A percentile compares a stretch with the other conserved stretches of the same genome.
Evolutionary conservation across 2,888 invertebrate species (phyloP).

Genomic region (Napeogenes sylphis): DNA sequence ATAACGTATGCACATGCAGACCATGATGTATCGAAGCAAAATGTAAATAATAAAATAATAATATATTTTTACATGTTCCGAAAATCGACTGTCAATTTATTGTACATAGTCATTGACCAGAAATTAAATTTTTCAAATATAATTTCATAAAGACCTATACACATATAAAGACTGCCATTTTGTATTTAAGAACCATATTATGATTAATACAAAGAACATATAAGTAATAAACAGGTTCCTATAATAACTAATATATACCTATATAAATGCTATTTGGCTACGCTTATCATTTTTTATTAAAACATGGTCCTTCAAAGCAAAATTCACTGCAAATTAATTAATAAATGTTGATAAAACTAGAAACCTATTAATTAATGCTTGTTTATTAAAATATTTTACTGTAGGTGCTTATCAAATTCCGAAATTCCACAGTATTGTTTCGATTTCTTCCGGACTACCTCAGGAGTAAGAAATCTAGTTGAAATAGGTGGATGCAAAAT

Average conservation of each 20-base stretch:
- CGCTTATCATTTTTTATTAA: too few relatives aligned
- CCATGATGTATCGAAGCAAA: slow-evolving; percentile 20
- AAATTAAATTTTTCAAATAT: slow-evolving; percentile 26
- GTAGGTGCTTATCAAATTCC: too few relatives aligned
- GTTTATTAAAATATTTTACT: too few relatives aligned
- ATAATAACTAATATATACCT: not conserved
- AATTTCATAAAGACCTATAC: slow-evolving; percentile 29
- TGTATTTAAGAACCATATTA: slow-evolving; percentile 28
- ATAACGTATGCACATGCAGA: slow-evolving; percentile 26
- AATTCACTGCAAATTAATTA: too few relatives aligned
- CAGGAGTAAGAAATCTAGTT: too few relatives aligned
- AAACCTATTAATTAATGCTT: too few relatives aligned
- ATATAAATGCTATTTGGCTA: too few relatives aligned
- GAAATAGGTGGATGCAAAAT: too few relatives aligned
- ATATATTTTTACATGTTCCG: slow-evolving; percentile 1
- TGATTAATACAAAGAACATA: slow-evolving; percentile 23
- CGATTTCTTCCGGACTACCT: too few relatives aligned
- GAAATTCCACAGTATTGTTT: too few relatives aligned
- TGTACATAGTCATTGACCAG: slow-evolving; percentile 1
- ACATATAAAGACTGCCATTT: slow-evolving; percentile 32
- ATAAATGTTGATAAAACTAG: too few relatives aligned
- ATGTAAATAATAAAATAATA: slow-evolving; percentile 22
- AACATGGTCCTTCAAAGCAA: too few relatives aligned
- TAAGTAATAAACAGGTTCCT: slow-evolving; percentile 12
- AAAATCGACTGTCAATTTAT: not conserved